Conservation (phyloP, 2,888 invertebrate genomes). For the Latrodectus hesperus region DNA sequence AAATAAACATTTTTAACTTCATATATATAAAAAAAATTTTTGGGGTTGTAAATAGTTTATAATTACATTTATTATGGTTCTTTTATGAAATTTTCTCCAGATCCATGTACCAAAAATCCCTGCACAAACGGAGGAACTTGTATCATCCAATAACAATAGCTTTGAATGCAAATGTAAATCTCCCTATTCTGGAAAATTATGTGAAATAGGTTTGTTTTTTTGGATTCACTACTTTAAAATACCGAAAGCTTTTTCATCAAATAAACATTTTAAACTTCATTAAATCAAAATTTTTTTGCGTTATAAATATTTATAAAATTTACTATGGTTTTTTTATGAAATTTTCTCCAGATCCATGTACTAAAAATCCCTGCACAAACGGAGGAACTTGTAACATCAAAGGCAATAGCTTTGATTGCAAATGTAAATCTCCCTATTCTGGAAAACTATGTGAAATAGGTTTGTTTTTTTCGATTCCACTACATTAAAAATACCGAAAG, state of each 20-base stretch:
- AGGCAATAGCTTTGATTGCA: conserved; percentile 5
- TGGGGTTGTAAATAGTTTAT: too few species aligned
- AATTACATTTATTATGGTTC: too few species aligned
- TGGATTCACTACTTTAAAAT: too few species aligned
- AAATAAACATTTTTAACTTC: neutral
- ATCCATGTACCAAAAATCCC: conserved; percentile 19
- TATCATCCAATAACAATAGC: neutral
- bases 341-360: conserved; percentile 6
- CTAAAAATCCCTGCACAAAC: conserved; percentile 31
- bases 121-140: conserved; percentile 45
- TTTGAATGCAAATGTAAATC: conserved; percentile 15
- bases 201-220: conserved; percentile 4
- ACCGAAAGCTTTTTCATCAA: too few species aligned
- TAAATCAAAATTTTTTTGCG: too few species aligned
- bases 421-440: neutral
- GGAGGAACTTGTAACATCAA: conserved; percentile 24
- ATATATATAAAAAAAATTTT: too few species aligned
- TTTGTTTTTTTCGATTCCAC: neutral
- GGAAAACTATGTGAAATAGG: conserved; percentile 29
- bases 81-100: neutral
- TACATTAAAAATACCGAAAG: too few species aligned
- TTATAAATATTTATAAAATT: too few species aligned
- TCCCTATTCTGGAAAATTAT: conserved; percentile 13
- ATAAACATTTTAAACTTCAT: too few species aligned
- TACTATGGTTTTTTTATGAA: too few species aligned